phyloP scores from a whole-genome alignment of 2,797 vertebrate species.

The Otus scops region DNA sequence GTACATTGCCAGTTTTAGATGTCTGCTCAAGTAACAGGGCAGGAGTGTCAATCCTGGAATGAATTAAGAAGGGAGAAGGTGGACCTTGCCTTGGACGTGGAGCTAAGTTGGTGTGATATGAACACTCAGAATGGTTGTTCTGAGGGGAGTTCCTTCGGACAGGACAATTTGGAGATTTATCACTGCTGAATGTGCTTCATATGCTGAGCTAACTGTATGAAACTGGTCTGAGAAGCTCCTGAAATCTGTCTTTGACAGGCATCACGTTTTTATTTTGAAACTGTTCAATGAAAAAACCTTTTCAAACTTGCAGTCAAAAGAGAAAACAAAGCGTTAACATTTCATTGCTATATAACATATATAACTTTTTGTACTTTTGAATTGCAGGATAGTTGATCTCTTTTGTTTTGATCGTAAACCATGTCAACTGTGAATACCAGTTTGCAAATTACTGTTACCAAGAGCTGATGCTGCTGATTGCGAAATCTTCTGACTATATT shows the following conservation, averaged over 20 bases:
- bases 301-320: background rate
- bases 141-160: background rate
- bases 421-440: background rate
- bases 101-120: background rate
- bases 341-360: background rate
- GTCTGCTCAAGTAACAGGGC: background rate
- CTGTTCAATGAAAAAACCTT: background rate
- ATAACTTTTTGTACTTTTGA: background rate
- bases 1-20: background rate
- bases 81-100: fast-evolving
- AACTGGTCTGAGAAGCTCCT: background rate
- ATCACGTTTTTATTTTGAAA: background rate
- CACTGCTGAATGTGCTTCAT: background rate
- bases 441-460: background rate
- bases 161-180: background rate
- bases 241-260: background rate
- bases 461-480: background rate
- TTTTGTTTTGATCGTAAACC: conserved; percentile 10
- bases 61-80: background rate
- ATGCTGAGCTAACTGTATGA: background rate
- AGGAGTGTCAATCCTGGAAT: background rate
- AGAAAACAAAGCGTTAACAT: background rate
- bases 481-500: background rate
- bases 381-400: background rate
- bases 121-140: background rate